These are phyloP conservation scores for Chloropsis cyanopogon DNA, from an alignment of 2,113 vertebrate genomes.

Conservation along the genomic window DNA sequence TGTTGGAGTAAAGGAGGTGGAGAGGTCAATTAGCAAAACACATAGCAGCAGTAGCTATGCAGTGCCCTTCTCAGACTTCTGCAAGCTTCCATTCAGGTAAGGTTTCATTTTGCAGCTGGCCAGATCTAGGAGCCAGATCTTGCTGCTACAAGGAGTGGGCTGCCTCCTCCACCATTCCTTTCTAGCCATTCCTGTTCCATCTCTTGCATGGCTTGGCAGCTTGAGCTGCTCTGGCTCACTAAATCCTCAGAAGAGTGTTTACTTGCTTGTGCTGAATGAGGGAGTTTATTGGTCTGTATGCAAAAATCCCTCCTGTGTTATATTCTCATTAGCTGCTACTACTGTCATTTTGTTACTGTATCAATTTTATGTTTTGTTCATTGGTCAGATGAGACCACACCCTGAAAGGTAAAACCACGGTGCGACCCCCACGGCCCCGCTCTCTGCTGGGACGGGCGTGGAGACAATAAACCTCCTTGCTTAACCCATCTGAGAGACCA, in stretches of 20 bases:
- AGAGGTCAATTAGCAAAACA: not conserved
- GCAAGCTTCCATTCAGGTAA: not conserved
- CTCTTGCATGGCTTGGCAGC: not conserved
- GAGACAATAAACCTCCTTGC: no score
- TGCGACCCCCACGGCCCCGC: no score
- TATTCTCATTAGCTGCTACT: no score
- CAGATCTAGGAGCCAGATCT: not conserved
- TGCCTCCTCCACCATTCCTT: constrained; percentile 27
- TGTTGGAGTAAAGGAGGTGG: not conserved
- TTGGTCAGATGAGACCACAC: no score
- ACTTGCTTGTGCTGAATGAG: not conserved
- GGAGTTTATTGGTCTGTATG: no score
- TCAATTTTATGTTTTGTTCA: no score
- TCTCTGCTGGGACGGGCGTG: no score
- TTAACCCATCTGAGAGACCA: no score
- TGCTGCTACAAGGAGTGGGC: not conserved
- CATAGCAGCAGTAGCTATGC: not conserved
- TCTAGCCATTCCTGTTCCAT: not conserved
- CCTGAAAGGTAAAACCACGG: no score
- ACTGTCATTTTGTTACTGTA: no score
- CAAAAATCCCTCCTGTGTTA: no score
- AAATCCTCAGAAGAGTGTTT: not conserved
- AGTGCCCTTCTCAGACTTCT: not conserved
- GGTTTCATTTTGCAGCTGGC: not conserved
- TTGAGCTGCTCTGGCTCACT: not conserved